These are phyloP conservation scores for Tyria jacobaeae DNA, from an alignment of 2,888 invertebrate species.

Conservation along the genomic window DNA sequence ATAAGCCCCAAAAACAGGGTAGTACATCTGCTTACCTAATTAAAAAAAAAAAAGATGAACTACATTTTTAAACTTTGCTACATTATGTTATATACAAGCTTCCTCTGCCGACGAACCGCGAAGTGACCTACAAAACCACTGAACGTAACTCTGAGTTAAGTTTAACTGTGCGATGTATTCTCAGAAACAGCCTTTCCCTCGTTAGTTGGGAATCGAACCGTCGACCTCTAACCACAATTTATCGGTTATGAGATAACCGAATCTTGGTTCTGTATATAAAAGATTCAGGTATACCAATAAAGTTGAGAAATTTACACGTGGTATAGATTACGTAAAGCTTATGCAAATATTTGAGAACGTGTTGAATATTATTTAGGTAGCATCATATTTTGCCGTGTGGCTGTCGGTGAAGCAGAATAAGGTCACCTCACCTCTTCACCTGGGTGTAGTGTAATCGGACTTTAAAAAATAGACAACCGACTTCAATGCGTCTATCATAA, in stretches of 20 bases:
- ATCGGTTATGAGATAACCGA: constrained; percentile 43
- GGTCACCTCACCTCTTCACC: too few species aligned
- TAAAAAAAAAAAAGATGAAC: not conserved
- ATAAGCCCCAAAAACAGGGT: too few species aligned
- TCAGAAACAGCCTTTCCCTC: constrained; percentile 60
- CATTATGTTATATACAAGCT: not conserved
- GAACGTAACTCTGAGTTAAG: constrained; percentile 23
- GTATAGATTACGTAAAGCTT: not conserved
- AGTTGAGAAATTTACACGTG: not conserved
- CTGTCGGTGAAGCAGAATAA: too few species aligned
- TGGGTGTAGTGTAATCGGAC: too few species aligned
- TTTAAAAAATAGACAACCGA: too few species aligned
- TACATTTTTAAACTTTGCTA: too few species aligned
- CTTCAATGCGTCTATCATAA: too few species aligned
- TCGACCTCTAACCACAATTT: constrained; percentile 56
- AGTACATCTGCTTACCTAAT: too few species aligned
- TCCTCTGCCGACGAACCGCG: not conserved
- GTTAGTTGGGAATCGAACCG: constrained; percentile 52
- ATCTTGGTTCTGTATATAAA: constrained; percentile 23
- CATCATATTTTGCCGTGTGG: too few species aligned
- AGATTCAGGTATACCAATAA: constrained; percentile 1
- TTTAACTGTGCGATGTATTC: constrained; percentile 44
- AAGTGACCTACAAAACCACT: constrained; percentile 12
- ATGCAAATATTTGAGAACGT: not conserved
- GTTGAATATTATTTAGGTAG: not conserved